Conservation (phyloP, 2,113 vertebrate genomes). For the Rhinopomastus cyanomelas region DNA sequence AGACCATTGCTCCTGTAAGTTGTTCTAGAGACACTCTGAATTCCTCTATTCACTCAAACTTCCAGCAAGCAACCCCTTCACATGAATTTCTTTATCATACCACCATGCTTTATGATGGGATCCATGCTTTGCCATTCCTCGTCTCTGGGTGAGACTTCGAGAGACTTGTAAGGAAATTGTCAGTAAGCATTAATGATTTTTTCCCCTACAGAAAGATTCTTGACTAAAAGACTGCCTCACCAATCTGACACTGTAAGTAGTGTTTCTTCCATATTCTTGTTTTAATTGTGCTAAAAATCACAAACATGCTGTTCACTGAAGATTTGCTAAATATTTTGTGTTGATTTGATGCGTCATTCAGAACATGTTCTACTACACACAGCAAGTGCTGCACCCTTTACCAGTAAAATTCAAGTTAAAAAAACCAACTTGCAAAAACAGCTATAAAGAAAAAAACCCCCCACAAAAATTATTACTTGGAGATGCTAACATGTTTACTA, state of each 20-base stretch:
- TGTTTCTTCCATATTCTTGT: not conserved
- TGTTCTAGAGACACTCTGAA: not conserved
- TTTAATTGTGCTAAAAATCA: not conserved
- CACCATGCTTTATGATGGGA: not conserved
- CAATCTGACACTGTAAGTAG: not conserved
- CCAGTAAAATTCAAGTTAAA: not conserved
- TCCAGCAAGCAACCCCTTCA: not conserved
- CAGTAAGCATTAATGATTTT: not conserved
- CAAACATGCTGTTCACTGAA: not conserved
- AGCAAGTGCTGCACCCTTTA: not conserved
- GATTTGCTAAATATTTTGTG: not conserved
- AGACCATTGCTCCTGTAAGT: not conserved
- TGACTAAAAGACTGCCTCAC: not conserved
- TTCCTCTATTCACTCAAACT: not conserved
- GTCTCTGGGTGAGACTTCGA: too few relatives aligned
- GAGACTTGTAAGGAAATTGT: not conserved
- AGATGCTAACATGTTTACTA: not conserved
- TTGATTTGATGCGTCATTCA: not conserved
- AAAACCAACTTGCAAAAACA: not conserved
- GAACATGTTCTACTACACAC: not conserved
- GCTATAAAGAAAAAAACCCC: not conserved
- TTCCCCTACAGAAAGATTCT: not conserved
- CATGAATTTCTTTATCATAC: not conserved
- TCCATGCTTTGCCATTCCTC: not conserved
- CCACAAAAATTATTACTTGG: not conserved